Evolutionary conservation across 2,797 vertebrate species (phyloP), one percentile per base, ranked within the genome.

Genomic region (Alcedo atthis): DNA sequence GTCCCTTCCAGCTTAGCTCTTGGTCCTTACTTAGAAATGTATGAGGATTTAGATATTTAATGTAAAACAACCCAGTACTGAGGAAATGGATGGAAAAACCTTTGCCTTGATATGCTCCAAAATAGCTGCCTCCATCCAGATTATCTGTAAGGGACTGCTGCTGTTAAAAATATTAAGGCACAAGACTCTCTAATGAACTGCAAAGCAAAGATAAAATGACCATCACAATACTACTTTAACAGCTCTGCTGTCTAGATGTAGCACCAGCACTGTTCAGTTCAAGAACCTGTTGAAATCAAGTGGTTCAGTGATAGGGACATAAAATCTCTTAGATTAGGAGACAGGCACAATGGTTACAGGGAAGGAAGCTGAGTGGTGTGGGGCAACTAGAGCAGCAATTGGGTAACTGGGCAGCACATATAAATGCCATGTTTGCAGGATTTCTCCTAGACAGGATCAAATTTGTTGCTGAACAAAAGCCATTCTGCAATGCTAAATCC

Each of bases 371-470:
- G 15, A 12, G 43, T 37, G 24, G 30, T 32, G 43, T n/a, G 54
- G 19, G 24, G 40, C 49, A 73, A 67, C 28, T 15, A 62, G 17
- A 76, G 30, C 48, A 53, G 48, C 54, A 54, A 26, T 33, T 77
- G 48, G 54, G 59, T 40, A 77, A 77, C 7, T 5, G 15, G 11
- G 28, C 14, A 53, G 30, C 14, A 35, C 32, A 20, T 63, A 24
- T 3, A 67, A 32, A 61, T 75, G 63, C 24, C 17, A 8, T 0
- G 3, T 51, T 48, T 0, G 1, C 15, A 43, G 26, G 26, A 37
- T 53, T 77, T 42, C 55, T 77, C 26, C 61, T 28, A 85, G 37
- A 21, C 2, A 7, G 15, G 20, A 35, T 63, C 26, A 58, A 42
- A 49, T 21, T 21, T 61, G 17, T 21, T 71, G 37, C 6, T 33